Conservation (phyloP, 1,140 invertebrate genomes). For the Orchesella cincta region DNA sequence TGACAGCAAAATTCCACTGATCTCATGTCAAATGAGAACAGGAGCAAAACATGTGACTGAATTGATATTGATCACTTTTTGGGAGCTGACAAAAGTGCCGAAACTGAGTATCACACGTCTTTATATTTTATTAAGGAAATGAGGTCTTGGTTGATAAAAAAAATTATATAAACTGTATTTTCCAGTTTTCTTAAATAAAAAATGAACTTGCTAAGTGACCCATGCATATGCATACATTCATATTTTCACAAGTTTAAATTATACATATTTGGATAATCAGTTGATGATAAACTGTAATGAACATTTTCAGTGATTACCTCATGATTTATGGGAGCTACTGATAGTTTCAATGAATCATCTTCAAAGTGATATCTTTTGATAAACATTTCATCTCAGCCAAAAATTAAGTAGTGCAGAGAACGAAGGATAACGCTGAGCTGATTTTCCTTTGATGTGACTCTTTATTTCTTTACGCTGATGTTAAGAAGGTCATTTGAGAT, state of each 20-base stretch:
- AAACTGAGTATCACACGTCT: no score
- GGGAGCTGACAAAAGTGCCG: neutral
- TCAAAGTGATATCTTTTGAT: no score
- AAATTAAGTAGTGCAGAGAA: neutral
- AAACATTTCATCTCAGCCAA: neutral
- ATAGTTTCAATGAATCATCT: no score
- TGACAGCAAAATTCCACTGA: no score
- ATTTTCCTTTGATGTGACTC: no score
- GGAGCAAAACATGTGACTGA: slow-evolving; percentile 13
- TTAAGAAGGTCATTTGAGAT: neutral
- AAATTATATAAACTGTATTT: slow-evolving; percentile 12
- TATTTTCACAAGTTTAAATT: neutral
- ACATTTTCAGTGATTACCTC: slow-evolving; percentile 11
- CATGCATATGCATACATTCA: neutral
- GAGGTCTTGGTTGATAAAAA: neutral
- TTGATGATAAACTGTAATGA: slow-evolving; percentile 29
- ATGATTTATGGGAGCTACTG: slow-evolving; percentile 26
- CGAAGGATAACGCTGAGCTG: neutral
- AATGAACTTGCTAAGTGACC: neutral
- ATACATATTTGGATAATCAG: slow-evolving; percentile 19
- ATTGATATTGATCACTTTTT: no score
- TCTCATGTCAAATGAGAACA: neutral
- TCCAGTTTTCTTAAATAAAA: slow-evolving; percentile 5
- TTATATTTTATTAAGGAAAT: neutral
- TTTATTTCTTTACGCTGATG: neutral